Conservation (phyloP, 2,888 invertebrate species). For the Crematogaster levior region DNA sequence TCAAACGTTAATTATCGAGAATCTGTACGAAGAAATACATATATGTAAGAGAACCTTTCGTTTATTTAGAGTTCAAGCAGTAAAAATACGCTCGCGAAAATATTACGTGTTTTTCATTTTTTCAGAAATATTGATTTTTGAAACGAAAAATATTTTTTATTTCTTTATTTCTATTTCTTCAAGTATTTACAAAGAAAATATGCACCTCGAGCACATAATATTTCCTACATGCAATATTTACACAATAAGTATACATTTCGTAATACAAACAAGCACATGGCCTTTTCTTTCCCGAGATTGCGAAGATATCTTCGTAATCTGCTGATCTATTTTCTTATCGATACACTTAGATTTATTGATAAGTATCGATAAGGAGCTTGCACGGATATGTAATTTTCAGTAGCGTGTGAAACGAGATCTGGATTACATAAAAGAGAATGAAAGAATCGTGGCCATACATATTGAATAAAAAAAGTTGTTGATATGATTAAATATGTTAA, state of each 20-base stretch:
- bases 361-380: conserved; percentile 1
- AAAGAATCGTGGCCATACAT: neutral
- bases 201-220: neutral
- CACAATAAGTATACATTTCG: neutral
- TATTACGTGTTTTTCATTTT: neutral
- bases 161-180: conserved; percentile 2
- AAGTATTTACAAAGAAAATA: neutral
- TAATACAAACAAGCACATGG: neutral
- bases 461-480: too few species aligned
- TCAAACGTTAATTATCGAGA: neutral
- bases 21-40: neutral
- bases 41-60: neutral
- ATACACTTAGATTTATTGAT: conserved; percentile 18
- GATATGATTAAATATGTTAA: too few species aligned
- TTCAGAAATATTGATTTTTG: too few species aligned
- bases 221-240: neutral
- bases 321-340: neutral
- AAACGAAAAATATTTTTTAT: too few species aligned
- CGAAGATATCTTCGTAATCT: neutral
- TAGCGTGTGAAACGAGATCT: neutral
- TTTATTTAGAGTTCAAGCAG: neutral
- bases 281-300: neutral
- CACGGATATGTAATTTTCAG: neutral
- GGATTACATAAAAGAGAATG: neutral
- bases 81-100: neutral